These are phyloP conservation scores for Zaprionus vittiger DNA, from an alignment of 1,140 invertebrate species.

Conservation along the genomic window DNA sequence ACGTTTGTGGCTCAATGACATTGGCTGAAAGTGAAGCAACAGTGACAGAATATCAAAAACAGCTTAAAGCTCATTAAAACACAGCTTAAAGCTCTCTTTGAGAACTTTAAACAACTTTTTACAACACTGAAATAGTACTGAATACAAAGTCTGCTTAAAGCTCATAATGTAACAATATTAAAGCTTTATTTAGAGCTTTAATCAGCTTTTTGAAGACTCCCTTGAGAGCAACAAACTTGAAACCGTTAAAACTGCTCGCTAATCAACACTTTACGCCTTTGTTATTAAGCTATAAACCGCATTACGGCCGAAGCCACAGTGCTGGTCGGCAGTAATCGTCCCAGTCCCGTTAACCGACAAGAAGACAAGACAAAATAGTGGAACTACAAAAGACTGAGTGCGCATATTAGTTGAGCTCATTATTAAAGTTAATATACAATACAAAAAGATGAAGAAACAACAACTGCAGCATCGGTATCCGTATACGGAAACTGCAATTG, in stretches of 20 bases:
- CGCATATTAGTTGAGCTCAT: conserved; percentile 83
- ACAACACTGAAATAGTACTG: not conserved
- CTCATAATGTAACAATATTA: not conserved
- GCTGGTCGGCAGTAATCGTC: conserved; percentile 28
- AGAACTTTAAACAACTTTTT: not conserved
- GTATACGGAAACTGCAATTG: conserved; percentile 21
- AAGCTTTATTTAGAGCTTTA: not conserved
- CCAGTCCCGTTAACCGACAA: conserved; percentile 45
- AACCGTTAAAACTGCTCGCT: not conserved
- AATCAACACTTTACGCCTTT: not conserved
- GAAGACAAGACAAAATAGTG: conserved; percentile 78
- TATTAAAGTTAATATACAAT: conserved; percentile 75
- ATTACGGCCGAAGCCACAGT: conserved; percentile 19
- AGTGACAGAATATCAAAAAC: not conserved
- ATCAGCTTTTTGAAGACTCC: not conserved
- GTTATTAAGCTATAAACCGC: conserved; percentile 14
- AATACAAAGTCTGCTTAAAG: not conserved
- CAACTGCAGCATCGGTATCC: conserved; percentile 6
- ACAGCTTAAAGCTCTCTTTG: not conserved
- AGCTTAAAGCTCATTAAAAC: not conserved
- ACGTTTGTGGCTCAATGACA: conserved; percentile 14
- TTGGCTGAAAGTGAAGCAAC: not conserved
- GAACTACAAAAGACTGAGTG: conserved; percentile 83
- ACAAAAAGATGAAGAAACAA: conserved; percentile 29
- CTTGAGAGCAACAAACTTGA: not conserved